Conservation (phyloP, 2,113 vertebrate species). For the Notarius quadriscutis region DNA sequence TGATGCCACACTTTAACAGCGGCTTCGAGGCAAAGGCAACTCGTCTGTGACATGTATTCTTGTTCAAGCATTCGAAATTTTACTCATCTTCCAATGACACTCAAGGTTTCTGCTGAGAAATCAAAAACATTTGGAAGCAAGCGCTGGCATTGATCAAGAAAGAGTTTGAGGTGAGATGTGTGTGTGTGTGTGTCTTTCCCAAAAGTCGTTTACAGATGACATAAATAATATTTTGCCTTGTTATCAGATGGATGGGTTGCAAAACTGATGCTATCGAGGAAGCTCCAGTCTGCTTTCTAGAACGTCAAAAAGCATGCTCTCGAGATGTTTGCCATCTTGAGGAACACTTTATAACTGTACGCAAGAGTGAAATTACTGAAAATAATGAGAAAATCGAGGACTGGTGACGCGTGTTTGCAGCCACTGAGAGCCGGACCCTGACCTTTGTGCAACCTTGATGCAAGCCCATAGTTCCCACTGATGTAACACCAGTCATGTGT, state of each 20-base stretch:
- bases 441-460: not conserved
- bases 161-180: slow-evolving; percentile 5
- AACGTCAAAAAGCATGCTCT: slow-evolving; percentile 47
- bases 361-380: slow-evolving; percentile 26
- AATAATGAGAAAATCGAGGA: slow-evolving; percentile 25
- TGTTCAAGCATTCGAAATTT: not conserved
- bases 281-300: slow-evolving; percentile 19
- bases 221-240: not conserved
- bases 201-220: slow-evolving; percentile 20
- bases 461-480: slow-evolving; percentile 40
- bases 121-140: slow-evolving; percentile 24
- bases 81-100: slow-evolving; percentile 7
- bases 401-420: slow-evolving; percentile 32
- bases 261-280: slow-evolving; percentile 40
- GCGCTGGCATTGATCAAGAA: slow-evolving; percentile 23
- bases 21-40: slow-evolving; percentile 43
- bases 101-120: slow-evolving; percentile 30
- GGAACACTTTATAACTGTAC: slow-evolving; percentile 26
- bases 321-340: slow-evolving; percentile 37
- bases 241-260: slow-evolving; percentile 41
- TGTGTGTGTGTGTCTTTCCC: not conserved
- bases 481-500: not conserved
- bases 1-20: slow-evolving; percentile 33
- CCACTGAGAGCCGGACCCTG: slow-evolving; percentile 26
- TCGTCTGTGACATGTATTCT: slow-evolving; percentile 39